Conservation (phyloP, 1,140 invertebrate species). For the Sycobia sp. region DNA sequence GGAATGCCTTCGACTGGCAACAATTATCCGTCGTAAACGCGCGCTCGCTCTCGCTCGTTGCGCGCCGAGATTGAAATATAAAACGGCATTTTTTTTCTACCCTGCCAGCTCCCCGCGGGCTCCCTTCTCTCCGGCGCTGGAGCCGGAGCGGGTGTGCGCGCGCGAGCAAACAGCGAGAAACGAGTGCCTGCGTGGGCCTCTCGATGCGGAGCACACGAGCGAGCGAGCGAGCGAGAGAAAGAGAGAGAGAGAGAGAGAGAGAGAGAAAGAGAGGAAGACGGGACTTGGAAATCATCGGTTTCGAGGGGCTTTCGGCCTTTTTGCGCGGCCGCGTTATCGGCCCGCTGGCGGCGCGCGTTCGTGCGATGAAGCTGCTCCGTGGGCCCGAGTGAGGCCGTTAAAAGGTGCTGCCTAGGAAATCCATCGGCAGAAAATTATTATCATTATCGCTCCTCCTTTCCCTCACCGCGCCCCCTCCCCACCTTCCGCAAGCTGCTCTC, state of each 20-base stretch:
- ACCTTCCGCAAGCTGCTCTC: neutral
- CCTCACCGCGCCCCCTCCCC: neutral
- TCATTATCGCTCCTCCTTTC: conserved; percentile 22
- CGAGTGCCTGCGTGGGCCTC: too few relatives aligned
- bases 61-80: conserved; percentile 53
- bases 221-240: too few relatives aligned
- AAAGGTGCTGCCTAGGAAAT: conserved; percentile 40
- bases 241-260: too few relatives aligned
- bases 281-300: conserved; percentile 31
- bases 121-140: too few relatives aligned
- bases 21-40: conserved; percentile 54
- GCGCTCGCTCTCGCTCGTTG: conserved; percentile 18
- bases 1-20: conserved; percentile 49
- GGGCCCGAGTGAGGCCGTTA: conserved; percentile 28
- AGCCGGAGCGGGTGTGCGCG: too few relatives aligned
- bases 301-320: conserved; percentile 11
- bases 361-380: conserved; percentile 18
- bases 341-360: neutral
- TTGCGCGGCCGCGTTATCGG: conserved; percentile 8
- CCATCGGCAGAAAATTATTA: conserved; percentile 40
- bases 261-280: neutral
- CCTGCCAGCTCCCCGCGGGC: too few relatives aligned
- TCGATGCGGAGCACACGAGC: too few relatives aligned
- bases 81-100: conserved; percentile 40
- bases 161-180: too few relatives aligned